Conservation (phyloP, 2,888 invertebrate species). For the Pecten maximus region DNA sequence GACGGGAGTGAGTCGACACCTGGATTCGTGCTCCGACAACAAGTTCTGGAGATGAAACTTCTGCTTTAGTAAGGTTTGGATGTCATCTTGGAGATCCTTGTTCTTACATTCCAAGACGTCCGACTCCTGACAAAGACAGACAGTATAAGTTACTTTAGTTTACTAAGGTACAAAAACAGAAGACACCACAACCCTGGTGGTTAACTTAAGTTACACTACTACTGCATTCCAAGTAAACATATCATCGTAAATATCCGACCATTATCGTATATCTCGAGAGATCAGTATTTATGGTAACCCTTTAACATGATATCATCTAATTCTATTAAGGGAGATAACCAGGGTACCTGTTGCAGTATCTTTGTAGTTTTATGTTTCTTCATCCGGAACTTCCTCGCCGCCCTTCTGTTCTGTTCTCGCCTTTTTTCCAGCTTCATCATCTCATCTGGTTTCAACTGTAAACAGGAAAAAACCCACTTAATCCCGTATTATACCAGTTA, state of each 20-base stretch:
- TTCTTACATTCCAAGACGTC: conserved; percentile 46
- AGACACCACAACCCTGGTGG: too few relatives aligned
- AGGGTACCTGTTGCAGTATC: conserved; percentile 45
- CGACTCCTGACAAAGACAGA: conserved; percentile 34
- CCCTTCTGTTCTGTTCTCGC: conserved; percentile 54
- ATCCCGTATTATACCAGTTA: too few relatives aligned
- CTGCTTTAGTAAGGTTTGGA: conserved; percentile 44
- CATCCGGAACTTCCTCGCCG: conserved; percentile 53
- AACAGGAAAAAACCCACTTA: background rate
- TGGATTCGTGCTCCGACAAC: conserved; percentile 39
- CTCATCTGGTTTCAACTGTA: conserved; percentile 52
- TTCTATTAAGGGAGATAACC: background rate
- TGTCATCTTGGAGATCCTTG: conserved; percentile 48
- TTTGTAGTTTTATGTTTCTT: conserved; percentile 48
- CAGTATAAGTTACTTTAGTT: too few relatives aligned
- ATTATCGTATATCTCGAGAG: too few relatives aligned
- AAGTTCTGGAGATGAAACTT: conserved; percentile 27
- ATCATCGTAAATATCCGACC: too few relatives aligned
- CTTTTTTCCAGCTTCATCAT: conserved; percentile 45
- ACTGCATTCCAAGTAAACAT: too few relatives aligned
- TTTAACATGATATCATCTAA: too few relatives aligned
- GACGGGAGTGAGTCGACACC: conserved; percentile 10
- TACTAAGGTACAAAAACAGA: too few relatives aligned
- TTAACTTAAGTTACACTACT: too few relatives aligned
- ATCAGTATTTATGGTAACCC: too few relatives aligned